A percentile compares a stretch with the other conserved stretches of the same genome.
Evolutionary conservation across 2,797 vertebrate species (phyloP).

Genomic region (Chaetodon trifasciatus): DNA sequence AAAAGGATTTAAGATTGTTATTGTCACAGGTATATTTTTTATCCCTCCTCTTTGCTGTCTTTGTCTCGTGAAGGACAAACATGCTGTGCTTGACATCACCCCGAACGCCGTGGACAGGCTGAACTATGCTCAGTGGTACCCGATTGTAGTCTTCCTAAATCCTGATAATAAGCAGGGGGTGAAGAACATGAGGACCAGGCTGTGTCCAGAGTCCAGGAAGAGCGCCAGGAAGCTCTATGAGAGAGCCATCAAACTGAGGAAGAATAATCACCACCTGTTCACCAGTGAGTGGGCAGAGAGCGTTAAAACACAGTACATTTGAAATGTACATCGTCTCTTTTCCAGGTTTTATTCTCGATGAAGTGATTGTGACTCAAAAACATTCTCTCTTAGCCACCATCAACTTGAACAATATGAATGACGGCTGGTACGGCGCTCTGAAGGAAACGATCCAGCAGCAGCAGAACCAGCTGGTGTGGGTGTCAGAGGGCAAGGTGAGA

Average conservation of each 20-base stretch:
- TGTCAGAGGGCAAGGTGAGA: slow-evolving; percentile 98
- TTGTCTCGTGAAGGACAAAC: slow-evolving; percentile 91
- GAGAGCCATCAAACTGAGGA: slow-evolving; percentile 97
- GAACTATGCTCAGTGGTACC: slow-evolving; percentile 99
- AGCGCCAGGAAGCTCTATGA: slow-evolving; percentile 98
- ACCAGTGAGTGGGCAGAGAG: slow-evolving; percentile 90
- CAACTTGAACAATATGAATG: slow-evolving; percentile 99
- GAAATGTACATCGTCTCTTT: slow-evolving; percentile 21
- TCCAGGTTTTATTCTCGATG: slow-evolving; percentile 25
- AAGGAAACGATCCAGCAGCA: slow-evolving; percentile 98
- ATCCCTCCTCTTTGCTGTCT: background rate
- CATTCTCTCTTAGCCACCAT: slow-evolving; percentile 90
- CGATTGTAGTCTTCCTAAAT: slow-evolving; percentile 98
- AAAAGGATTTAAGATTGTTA: background rate
- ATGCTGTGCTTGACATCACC: slow-evolving; percentile 97
- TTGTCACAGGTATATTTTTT: background rate
- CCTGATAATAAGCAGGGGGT: slow-evolving; percentile 98
- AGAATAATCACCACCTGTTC: slow-evolving; percentile 99
- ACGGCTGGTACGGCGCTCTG: slow-evolving; percentile 97
- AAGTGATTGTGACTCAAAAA: slow-evolving; percentile 36
- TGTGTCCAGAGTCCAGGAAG: slow-evolving; percentile 97
- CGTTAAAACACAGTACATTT: slow-evolving; percentile 29
- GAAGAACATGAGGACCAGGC: slow-evolving; percentile 97
- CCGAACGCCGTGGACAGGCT: slow-evolving; percentile 98
- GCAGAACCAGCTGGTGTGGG: slow-evolving; percentile 99